Evolutionary conservation across 2,888 invertebrate genomes (phyloP).

Genomic region (Acleris laterana): DNA sequence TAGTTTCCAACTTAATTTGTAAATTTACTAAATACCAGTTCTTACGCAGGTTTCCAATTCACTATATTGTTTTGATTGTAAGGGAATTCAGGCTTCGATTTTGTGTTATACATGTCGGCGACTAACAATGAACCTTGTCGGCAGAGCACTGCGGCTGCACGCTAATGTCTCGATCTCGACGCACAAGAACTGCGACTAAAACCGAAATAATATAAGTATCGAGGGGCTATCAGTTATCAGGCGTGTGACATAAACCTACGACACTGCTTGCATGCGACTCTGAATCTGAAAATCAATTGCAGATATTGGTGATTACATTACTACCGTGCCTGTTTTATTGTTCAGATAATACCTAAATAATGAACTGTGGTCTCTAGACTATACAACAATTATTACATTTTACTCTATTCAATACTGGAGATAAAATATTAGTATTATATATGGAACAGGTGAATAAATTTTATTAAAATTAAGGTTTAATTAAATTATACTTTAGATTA

Average conservation of each 20-base stretch:
- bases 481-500: no score
- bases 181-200: constrained; percentile 1
- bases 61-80: constrained; percentile 11
- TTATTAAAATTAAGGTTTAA: no score
- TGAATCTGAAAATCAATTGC: background rate
- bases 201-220: constrained; percentile 11
- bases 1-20: background rate
- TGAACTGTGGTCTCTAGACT: background rate
- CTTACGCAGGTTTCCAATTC: constrained; percentile 32
- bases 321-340: background rate
- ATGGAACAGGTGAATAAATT: no score
- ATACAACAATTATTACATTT: background rate
- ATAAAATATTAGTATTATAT: no score
- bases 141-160: background rate
- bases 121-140: background rate
- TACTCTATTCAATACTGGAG: background rate
- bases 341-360: background rate
- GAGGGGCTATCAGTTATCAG: constrained; percentile 13
- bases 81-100: constrained; percentile 18
- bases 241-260: background rate
- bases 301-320: background rate
- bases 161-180: constrained; percentile 21
- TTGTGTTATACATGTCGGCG: constrained; percentile 10
- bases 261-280: background rate
- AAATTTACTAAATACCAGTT: background rate